These are phyloP conservation scores for Aselliscus stoliczkanus DNA, from an alignment of 2,797 vertebrate genomes.

Conservation along the genomic window DNA sequence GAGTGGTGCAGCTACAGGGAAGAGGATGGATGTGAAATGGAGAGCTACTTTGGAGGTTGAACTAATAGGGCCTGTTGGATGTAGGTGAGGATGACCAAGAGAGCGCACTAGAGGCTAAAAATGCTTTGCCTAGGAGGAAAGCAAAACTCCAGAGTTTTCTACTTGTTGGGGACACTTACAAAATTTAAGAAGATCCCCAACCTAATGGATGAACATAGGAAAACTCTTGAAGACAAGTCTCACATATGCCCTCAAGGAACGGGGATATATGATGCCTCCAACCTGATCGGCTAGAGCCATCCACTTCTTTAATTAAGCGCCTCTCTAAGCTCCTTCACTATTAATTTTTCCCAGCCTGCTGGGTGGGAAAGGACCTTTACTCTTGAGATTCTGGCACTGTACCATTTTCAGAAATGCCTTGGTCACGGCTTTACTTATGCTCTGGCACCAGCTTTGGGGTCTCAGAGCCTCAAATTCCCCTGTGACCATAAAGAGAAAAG, in stretches of 20 bases:
- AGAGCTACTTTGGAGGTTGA: neutral
- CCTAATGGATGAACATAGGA: neutral
- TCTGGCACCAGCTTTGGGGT: neutral
- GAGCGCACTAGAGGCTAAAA: neutral
- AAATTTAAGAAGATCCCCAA: neutral
- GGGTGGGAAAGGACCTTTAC: neutral
- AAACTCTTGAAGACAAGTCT: neutral
- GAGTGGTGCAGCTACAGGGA: neutral
- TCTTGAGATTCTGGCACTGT: neutral
- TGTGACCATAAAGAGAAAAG: neutral
- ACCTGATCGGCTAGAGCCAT: neutral
- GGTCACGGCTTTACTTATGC: neutral
- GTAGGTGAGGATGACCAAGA: too few species aligned
- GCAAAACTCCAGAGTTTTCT: neutral
- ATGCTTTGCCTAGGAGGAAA: neutral
- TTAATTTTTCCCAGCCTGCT: constrained; percentile 43
- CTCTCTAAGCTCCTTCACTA: neutral
- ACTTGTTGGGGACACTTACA: neutral
- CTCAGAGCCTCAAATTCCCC: neutral
- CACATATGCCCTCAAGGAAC: neutral
- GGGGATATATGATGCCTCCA: neutral
- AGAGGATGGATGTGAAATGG: neutral
- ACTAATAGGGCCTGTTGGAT: neutral
- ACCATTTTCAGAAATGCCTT: neutral
- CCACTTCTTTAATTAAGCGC: constrained; percentile 25